A percentile compares a stretch with the other conserved stretches of the same genome.
Conservation (phyloP, 2,797 vertebrate genomes). For the Heliangelus exortis region DNA sequence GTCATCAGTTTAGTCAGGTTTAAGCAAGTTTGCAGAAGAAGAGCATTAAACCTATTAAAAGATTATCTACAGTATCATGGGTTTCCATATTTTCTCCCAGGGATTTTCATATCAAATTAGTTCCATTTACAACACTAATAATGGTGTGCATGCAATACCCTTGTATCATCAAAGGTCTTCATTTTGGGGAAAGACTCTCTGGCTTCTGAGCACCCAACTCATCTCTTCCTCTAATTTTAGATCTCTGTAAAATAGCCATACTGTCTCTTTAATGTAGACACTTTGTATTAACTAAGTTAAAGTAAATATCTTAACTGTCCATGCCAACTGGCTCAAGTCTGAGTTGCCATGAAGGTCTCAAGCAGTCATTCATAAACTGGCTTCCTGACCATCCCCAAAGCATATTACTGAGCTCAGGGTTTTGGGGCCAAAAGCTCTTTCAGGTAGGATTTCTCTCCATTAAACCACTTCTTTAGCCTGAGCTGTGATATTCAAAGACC, state of each 20-base stretch:
- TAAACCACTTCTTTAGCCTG: not conserved
- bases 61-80: not conserved
- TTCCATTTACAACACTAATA: not conserved
- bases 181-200: not conserved
- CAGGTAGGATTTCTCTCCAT: not conserved
- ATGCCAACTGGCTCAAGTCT: not conserved
- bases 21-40: not conserved
- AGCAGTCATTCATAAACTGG: not conserved
- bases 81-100: not conserved
- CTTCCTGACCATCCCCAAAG: not conserved
- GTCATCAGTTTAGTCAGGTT: not conserved
- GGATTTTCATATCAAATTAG: not conserved
- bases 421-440: not conserved
- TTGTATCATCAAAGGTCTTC: not conserved
- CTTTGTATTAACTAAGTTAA: not conserved
- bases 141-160: accelerated
- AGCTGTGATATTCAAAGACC: not conserved
- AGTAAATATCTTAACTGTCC: not conserved
- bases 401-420: not conserved
- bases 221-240: not conserved
- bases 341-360: not conserved
- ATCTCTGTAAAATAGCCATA: not conserved
- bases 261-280: not conserved
- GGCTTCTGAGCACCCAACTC: not conserved
- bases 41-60: not conserved